Percentiles rank a stretch among this genome's conserved stretches.
These are phyloP conservation scores for Ochropleura plecta DNA, from an alignment of 2,888 invertebrate genomes.

Conservation along the genomic window DNA sequence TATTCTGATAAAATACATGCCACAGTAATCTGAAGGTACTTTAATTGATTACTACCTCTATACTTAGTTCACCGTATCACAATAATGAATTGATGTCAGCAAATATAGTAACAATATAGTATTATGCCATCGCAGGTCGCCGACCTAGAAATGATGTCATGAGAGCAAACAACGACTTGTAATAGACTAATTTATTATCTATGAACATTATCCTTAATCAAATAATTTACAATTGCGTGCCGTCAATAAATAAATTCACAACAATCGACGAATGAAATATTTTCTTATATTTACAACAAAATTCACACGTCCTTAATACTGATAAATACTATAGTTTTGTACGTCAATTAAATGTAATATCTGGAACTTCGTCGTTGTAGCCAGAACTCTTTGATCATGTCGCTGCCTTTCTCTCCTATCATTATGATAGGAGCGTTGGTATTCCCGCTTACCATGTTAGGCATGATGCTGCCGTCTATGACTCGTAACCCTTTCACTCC, in stretches of 20 bases:
- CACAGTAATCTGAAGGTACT: not conserved
- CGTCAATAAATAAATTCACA: slow-evolving; percentile 31
- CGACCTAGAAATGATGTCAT: slow-evolving; percentile 55
- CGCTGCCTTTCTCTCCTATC: slow-evolving; percentile 97
- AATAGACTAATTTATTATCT: slow-evolving; percentile 51
- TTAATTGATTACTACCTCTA: slow-evolving; percentile 54
- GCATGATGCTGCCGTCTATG: slow-evolving; percentile 97
- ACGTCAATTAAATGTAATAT: slow-evolving; percentile 78
- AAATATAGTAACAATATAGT: slow-evolving; percentile 39
- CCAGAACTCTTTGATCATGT: slow-evolving; percentile 97
- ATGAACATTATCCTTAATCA: slow-evolving; percentile 27
- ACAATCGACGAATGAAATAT: not conserved
- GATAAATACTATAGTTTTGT: slow-evolving; percentile 61
- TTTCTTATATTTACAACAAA: slow-evolving; percentile 58
- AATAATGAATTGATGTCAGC: slow-evolving; percentile 57
- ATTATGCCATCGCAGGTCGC: slow-evolving; percentile 59
- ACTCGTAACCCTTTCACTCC: slow-evolving; percentile 95
- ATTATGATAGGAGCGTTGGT: slow-evolving; percentile 97
- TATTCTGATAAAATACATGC: not conserved
- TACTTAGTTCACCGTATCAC: slow-evolving; percentile 36
- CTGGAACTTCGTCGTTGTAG: slow-evolving; percentile 90
- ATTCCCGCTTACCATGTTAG: slow-evolving; percentile 95
- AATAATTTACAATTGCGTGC: slow-evolving; percentile 39
- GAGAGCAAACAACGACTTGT: slow-evolving; percentile 28
- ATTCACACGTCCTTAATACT: slow-evolving; percentile 65